phyloP scores from a whole-genome alignment of 2,113 vertebrate species.

The Psettodes erumei region DNA sequence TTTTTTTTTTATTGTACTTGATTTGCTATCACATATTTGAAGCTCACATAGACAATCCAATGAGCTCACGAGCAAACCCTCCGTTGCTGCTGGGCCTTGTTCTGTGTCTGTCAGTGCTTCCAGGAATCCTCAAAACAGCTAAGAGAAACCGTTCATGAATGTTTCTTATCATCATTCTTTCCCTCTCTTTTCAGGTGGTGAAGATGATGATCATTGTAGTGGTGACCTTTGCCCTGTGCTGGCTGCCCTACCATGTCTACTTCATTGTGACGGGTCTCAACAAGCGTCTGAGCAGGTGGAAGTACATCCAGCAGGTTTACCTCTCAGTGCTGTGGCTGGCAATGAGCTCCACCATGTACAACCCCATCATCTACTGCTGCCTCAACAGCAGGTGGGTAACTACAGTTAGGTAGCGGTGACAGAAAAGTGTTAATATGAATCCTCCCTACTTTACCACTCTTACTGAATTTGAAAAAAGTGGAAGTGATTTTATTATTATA shows the following conservation, averaged over 20 bases:
- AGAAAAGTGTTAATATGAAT: neutral
- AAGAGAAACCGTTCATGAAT: neutral
- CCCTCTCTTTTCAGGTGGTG: constrained; percentile 87
- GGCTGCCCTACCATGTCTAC: constrained; percentile 96
- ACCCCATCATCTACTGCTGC: constrained; percentile 99
- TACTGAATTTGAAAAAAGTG: neutral
- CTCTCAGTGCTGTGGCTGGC: constrained; percentile 95
- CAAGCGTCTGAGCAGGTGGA: constrained; percentile 86
- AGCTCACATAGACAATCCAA: too few relatives aligned
- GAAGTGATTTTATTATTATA: neutral
- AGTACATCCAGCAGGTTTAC: constrained; percentile 97
- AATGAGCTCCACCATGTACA: constrained; percentile 99
- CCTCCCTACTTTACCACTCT: neutral
- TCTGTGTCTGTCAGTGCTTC: neutral
- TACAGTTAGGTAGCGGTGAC: neutral
- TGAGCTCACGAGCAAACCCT: too few relatives aligned
- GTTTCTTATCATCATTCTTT: neutral
- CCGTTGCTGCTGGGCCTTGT: neutral
- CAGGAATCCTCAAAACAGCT: constrained; percentile 2
- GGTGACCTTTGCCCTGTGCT: constrained; percentile 95
- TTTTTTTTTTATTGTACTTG: too few relatives aligned
- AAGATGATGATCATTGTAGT: constrained; percentile 99
- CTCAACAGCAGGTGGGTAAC: constrained; percentile 93
- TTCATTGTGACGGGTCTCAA: constrained; percentile 92
- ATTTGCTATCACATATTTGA: too few relatives aligned